Conservation (phyloP, 2,888 invertebrate genomes). For the Philaethria dido region DNA sequence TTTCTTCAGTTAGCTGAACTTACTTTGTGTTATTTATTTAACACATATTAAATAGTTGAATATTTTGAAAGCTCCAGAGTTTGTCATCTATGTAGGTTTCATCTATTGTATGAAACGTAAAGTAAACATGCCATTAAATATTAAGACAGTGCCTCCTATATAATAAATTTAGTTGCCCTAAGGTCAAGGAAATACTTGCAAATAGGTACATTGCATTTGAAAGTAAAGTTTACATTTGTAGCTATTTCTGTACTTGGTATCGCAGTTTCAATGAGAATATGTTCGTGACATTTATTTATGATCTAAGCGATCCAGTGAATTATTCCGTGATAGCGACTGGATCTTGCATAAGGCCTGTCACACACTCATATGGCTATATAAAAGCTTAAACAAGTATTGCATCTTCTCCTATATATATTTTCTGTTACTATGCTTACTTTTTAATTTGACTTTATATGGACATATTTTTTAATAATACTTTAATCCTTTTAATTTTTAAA, state of each 20-base stretch:
- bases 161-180: conserved; percentile 2
- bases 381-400: no score
- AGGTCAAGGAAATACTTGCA: conserved; percentile 6
- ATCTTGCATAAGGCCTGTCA: conserved; percentile 1
- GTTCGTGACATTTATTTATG: conserved; percentile 36
- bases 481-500: neutral
- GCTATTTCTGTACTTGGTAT: conserved; percentile 25
- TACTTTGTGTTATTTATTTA: neutral
- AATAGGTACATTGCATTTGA: conserved; percentile 16
- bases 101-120: neutral
- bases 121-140: conserved; percentile 1
- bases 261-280: conserved; percentile 22
- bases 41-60: neutral
- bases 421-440: neutral
- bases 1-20: no score
- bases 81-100: neutral
- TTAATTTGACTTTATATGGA: neutral
- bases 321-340: conserved; percentile 22
- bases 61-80: neutral
- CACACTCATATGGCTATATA: no score
- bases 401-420: neutral
- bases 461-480: neutral
- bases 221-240: conserved; percentile 24
- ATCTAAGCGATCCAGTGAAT: conserved; percentile 28
- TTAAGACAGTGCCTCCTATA: neutral